Percentiles rank a stretch among this genome's conserved stretches.
Conservation (phyloP, 2,113 vertebrate genomes). For the Callionymus lyra region DNA sequence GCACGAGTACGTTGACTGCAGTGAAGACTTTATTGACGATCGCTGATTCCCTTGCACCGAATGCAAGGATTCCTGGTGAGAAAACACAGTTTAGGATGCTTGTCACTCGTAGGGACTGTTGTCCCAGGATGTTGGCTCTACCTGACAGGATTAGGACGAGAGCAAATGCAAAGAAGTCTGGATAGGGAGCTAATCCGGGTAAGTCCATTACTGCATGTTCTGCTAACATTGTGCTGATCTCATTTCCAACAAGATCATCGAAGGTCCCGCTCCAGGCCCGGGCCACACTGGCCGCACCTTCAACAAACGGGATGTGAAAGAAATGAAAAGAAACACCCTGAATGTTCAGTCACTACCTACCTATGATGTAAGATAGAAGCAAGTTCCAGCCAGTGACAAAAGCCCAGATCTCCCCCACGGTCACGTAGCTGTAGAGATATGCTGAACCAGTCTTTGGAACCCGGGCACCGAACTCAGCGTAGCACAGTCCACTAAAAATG, state of each 20-base stretch:
- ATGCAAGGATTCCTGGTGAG: conserved; percentile 72
- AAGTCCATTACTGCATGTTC: conserved; percentile 50
- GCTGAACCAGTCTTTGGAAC: conserved; percentile 77
- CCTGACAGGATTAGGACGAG: conserved; percentile 77
- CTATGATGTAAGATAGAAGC: conserved; percentile 78
- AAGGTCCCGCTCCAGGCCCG: conserved; percentile 80
- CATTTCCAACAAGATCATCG: conserved; percentile 72
- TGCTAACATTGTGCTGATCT: conserved; percentile 60
- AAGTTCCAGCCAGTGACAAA: conserved; percentile 80
- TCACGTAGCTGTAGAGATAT: conserved; percentile 81
- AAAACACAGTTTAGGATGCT: conserved; percentile 2
- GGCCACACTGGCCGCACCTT: conserved; percentile 77
- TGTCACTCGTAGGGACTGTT: background rate
- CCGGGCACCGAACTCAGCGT: conserved; percentile 72
- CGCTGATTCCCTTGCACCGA: conserved; percentile 78
- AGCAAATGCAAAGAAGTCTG: conserved; percentile 73
- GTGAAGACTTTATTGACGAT: conserved; percentile 77
- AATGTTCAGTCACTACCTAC: conserved; percentile 40
- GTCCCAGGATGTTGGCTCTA: background rate
- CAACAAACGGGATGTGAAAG: background rate
- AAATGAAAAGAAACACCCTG: background rate
- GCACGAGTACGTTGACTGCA: conserved; percentile 65
- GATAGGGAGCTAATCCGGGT: conserved; percentile 74
- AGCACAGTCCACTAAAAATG: conserved; percentile 75
- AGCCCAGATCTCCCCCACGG: conserved; percentile 77